phyloP scores from a whole-genome alignment of 2,888 invertebrate species.

The Hypselothyrea guttata region DNA sequence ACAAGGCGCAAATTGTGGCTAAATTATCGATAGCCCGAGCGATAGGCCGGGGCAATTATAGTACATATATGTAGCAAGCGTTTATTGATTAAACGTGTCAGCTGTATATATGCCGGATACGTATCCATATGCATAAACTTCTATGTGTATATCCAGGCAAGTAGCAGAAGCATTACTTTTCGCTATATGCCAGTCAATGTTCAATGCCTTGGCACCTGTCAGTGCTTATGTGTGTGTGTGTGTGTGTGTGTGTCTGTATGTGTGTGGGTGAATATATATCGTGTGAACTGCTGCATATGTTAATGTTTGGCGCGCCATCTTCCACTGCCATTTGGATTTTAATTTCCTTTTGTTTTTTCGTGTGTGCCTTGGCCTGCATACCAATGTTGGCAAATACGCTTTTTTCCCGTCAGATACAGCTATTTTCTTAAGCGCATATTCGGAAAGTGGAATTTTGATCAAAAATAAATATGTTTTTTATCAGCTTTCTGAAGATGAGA shows the following conservation, averaged over 20 bases:
- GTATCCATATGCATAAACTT: constrained; percentile 5
- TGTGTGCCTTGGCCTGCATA: constrained; percentile 8
- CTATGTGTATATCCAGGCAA: constrained; percentile 12
- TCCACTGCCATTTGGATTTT: constrained; percentile 49
- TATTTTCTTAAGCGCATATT: no score
- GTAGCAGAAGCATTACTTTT: neutral
- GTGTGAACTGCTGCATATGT: constrained; percentile 75
- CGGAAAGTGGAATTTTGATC: no score
- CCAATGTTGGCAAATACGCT: no score
- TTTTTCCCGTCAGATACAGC: no score
- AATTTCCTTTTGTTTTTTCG: constrained; percentile 52
- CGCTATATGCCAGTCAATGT: constrained; percentile 59
- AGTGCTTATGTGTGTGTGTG: constrained; percentile 29
- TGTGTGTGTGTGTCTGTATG: constrained; percentile 20
- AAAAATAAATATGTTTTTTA: no score
- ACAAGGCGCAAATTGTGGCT: constrained; percentile 61
- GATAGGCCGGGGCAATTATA: constrained; percentile 56
- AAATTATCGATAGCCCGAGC: constrained; percentile 69
- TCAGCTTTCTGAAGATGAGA: no score
- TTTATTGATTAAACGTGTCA: constrained; percentile 45
- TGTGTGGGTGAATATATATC: constrained; percentile 64
- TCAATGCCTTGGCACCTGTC: constrained; percentile 73
- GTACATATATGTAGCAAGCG: constrained; percentile 47
- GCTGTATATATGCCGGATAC: constrained; percentile 21
- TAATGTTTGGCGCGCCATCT: constrained; percentile 69